Evolutionary conservation across 2,797 vertebrate genomes (phyloP).

Genomic region (Xenentodon cancila): DNA sequence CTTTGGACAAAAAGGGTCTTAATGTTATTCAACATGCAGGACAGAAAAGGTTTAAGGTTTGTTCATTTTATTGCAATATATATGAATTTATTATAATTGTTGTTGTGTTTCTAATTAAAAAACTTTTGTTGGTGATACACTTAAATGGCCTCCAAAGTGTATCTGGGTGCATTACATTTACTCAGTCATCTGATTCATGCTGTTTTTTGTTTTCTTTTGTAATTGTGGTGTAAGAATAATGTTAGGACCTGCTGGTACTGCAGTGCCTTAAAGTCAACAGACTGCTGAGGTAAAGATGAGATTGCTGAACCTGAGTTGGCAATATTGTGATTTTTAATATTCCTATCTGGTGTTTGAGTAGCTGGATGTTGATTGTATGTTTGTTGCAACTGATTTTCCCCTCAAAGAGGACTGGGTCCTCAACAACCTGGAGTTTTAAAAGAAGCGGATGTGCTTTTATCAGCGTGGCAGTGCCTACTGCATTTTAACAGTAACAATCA

Average conservation of each 20-base stretch:
- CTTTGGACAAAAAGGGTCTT: conserved; percentile 25
- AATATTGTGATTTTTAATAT: no score
- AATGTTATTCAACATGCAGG: conserved; percentile 28
- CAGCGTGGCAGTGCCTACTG: no score
- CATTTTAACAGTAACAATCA: no score
- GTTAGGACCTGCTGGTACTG: background rate
- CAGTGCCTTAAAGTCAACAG: conserved; percentile 16
- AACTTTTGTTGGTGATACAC: background rate
- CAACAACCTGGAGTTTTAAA: no score
- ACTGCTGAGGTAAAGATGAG: conserved; percentile 5
- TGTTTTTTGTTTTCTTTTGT: conserved; percentile 5
- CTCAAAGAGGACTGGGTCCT: no score
- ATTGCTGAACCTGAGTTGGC: conserved; percentile 4
- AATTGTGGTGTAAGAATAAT: conserved; percentile 21
- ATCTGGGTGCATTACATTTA: background rate
- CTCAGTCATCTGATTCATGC: conserved; percentile 9
- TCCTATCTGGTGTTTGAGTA: no score
- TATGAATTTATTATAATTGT: conserved; percentile 8
- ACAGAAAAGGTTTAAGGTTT: conserved; percentile 28
- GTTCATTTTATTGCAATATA: conserved; percentile 18
- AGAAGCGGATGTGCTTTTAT: no score
- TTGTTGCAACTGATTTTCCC: no score
- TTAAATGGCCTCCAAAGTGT: conserved; percentile 11
- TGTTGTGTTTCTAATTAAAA: conserved; percentile 19
- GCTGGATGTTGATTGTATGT: no score